A percentile compares a stretch with the other conserved stretches of the same genome.
phyloP scores from a whole-genome alignment of 1,140 invertebrate species.

The Portunus trituberculatus region DNA sequence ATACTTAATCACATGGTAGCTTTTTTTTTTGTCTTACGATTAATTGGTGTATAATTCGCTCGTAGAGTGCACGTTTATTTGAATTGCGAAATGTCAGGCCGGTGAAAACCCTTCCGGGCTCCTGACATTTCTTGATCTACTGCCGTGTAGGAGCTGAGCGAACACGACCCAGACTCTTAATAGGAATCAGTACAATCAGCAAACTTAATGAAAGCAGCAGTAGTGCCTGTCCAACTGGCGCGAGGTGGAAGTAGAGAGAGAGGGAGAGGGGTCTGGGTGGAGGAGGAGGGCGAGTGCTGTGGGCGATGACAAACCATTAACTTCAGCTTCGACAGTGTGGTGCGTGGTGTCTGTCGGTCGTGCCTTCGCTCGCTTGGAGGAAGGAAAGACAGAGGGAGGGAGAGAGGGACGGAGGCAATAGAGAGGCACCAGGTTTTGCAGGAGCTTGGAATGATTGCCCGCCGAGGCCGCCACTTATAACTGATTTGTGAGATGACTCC shows the following conservation, averaged over 20 bases:
- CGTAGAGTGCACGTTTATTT: background rate
- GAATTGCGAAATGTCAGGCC: background rate
- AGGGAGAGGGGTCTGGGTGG: background rate
- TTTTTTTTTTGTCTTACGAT: background rate
- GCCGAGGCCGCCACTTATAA: background rate
- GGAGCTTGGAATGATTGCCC: background rate
- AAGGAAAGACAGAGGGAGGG: background rate
- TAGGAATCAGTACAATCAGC: no score
- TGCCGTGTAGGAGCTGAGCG: background rate
- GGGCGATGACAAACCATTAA: slow-evolving; percentile 30
- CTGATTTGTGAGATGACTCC: background rate
- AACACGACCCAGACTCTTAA: background rate
- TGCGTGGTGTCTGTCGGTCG: no score
- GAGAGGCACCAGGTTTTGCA: background rate
- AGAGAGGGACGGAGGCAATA: background rate
- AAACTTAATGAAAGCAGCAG: no score
- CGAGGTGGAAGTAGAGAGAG: background rate
- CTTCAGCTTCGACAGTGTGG: background rate
- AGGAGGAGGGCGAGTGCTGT: background rate
- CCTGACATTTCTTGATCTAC: background rate
- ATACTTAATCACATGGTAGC: no score
- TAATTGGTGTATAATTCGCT: background rate
- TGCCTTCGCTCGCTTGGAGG: background rate
- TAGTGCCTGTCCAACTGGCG: background rate
- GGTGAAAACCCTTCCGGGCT: background rate